These are phyloP conservation scores for Bos indicus DNA, from an alignment of 2,113 vertebrate species.

Conservation along the genomic window DNA sequence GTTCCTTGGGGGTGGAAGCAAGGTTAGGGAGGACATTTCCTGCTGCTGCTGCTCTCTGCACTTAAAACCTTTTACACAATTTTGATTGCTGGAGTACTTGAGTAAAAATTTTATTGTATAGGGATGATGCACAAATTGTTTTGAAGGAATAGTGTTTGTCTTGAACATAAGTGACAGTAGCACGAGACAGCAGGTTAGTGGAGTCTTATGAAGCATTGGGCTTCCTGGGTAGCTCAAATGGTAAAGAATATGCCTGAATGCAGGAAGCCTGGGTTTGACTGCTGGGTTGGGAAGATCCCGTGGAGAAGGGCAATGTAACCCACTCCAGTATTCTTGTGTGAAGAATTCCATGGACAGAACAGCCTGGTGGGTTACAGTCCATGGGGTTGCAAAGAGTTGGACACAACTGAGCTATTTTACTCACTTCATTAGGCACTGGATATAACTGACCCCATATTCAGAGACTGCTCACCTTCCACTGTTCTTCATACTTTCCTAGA, in stretches of 20 bases:
- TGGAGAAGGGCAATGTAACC: not conserved
- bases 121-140: not conserved
- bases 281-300: not conserved
- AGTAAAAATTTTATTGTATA: not conserved
- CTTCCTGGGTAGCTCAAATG: not conserved
- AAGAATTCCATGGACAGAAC: not conserved
- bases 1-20: not conserved
- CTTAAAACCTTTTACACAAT: not conserved
- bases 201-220: not conserved
- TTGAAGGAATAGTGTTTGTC: not conserved
- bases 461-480: not conserved
- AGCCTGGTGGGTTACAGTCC: not conserved
- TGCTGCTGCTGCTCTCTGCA: not conserved
- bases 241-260: not conserved
- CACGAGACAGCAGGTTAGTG: not conserved
- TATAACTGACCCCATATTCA: not conserved
- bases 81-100: conserved; percentile 13
- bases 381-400: not conserved
- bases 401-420: not conserved
- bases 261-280: not conserved
- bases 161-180: not conserved
- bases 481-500: not conserved
- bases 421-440: not conserved
- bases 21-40: not conserved
- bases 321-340: not conserved